phyloP scores from a whole-genome alignment of 1,140 invertebrate species.

The Pogonus chalceus region DNA sequence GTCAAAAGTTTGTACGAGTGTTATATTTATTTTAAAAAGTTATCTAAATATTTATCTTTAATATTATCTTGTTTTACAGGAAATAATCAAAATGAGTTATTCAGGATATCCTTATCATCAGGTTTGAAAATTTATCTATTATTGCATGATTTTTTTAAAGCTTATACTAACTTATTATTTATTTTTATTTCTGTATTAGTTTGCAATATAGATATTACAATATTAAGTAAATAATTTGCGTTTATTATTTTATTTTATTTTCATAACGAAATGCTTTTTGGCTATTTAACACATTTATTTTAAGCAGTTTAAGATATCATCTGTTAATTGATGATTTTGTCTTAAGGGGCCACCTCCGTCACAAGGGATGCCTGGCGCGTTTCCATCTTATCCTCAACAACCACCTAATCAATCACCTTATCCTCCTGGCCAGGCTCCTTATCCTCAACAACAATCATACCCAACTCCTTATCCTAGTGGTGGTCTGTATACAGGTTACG shows the following conservation, averaged over 20 bases:
- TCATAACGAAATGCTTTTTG: neutral
- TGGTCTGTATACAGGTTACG: neutral
- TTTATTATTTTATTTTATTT: neutral
- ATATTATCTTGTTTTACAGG: too few relatives aligned
- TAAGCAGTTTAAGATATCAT: neutral
- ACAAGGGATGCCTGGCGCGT: constrained; percentile 3
- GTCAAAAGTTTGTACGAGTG: too few relatives aligned
- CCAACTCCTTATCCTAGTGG: neutral
- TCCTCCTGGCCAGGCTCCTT: neutral
- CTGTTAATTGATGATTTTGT: neutral
- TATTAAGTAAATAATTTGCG: neutral
- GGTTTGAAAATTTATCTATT: neutral
- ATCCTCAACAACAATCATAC: neutral
- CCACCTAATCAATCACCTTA: neutral
- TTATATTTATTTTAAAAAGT: too few relatives aligned
- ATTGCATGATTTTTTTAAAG: neutral
- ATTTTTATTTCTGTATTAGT: neutral
- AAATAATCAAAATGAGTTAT: too few relatives aligned
- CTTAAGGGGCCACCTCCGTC: neutral
- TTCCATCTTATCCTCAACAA: neutral
- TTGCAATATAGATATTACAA: neutral
- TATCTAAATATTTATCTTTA: too few relatives aligned
- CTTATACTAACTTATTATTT: neutral
- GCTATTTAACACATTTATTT: neutral
- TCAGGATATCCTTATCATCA: neutral